A percentile compares a stretch with the other conserved stretches of the same genome.
Conservation (phyloP, 2,888 invertebrate species). For the Mechanitis mazaeus region DNA sequence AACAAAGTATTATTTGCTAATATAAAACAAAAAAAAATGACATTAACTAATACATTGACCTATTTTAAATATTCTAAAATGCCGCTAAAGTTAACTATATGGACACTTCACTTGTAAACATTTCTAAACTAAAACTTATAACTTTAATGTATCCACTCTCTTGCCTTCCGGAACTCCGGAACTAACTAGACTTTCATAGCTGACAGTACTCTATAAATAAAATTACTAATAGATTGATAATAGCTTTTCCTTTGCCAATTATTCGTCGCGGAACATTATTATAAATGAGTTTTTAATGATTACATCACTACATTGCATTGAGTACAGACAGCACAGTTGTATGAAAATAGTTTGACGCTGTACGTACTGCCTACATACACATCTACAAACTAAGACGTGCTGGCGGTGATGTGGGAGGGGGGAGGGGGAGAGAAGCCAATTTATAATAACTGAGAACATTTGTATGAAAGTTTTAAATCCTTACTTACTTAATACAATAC, state of each 20-base stretch:
- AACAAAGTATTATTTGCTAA: too few species aligned
- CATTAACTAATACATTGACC: too few species aligned
- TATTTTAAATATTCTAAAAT: too few species aligned
- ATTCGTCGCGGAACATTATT: slow-evolving; percentile 8
- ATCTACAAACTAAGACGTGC: slow-evolving; percentile 14
- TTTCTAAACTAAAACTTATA: too few species aligned
- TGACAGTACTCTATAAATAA: neutral
- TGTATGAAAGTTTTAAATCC: too few species aligned
- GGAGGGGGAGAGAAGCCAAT: too few species aligned
- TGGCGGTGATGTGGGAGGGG: neutral
- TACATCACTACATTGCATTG: slow-evolving; percentile 19
- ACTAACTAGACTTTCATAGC: neutral
- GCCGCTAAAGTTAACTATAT: too few species aligned
- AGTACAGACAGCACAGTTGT: slow-evolving; percentile 12
- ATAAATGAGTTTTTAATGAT: slow-evolving; percentile 22
- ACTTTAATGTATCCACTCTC: too few species aligned
- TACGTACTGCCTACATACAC: neutral
- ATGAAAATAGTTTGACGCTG: slow-evolving; percentile 24
- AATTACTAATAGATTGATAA: neutral
- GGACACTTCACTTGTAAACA: too few species aligned
- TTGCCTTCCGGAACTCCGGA: neutral
- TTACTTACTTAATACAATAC: too few species aligned
- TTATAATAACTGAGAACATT: too few species aligned
- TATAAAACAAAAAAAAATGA: too few species aligned
- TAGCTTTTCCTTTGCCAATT: slow-evolving; percentile 7